A percentile compares a stretch with the other conserved stretches of the same genome.
These are phyloP conservation scores for Oceanites oceanicus DNA, from an alignment of 2,113 vertebrate genomes.

Conservation along the genomic window DNA sequence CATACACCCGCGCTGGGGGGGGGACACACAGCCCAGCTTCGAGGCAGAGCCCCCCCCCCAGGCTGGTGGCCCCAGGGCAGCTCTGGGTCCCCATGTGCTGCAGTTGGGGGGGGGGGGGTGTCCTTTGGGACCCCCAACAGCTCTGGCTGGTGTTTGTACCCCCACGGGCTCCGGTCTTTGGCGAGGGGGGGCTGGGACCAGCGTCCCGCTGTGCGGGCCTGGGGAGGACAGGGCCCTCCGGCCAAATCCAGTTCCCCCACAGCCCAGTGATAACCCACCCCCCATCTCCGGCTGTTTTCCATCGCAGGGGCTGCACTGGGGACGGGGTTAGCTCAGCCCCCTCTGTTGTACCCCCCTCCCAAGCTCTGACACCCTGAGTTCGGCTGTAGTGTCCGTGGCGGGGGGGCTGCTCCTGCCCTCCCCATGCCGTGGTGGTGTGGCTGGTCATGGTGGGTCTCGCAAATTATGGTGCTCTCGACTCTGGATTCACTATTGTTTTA, in stretches of 20 bases:
- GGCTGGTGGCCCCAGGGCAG: not conserved
- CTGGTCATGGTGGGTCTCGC: not conserved
- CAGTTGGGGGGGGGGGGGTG: not conserved
- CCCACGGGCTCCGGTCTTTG: not conserved
- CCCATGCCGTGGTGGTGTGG: not conserved
- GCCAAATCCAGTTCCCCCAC: not conserved
- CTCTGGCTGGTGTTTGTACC: not conserved
- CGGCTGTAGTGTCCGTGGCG: not conserved
- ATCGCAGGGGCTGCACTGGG: rapidly evolving
- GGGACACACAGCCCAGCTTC: not conserved
- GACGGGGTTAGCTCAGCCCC: not conserved
- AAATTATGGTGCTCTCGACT: slow-evolving; percentile 38
- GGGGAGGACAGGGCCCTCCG: not conserved
- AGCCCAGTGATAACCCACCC: not conserved
- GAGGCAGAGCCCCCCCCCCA: not conserved
- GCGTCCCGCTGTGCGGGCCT: not conserved
- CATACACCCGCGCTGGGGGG: no score
- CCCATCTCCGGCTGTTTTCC: not conserved
- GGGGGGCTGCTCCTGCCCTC: not conserved
- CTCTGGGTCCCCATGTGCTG: rapidly evolving
- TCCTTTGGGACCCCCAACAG: not conserved
- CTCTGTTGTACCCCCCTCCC: rapidly evolving
- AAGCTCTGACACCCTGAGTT: not conserved
- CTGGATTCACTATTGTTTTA: slow-evolving; percentile 44
- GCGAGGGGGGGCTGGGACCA: not conserved